phyloP scores from a whole-genome alignment of 2,113 vertebrate genomes.

The Phylloscopus trochiloides region DNA sequence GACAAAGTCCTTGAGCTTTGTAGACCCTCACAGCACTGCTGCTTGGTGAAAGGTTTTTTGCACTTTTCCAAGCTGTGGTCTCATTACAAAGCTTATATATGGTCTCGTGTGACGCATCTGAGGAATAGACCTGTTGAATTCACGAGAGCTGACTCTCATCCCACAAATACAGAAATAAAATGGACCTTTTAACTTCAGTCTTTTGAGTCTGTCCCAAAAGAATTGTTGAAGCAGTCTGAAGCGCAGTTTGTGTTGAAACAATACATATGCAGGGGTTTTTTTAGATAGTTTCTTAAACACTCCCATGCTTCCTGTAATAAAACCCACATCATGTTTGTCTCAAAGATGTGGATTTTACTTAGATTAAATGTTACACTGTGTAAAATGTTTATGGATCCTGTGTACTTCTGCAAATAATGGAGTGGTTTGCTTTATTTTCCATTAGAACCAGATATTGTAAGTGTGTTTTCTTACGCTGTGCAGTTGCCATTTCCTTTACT shows the following conservation, averaged over 20 bases:
- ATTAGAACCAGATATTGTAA: background rate
- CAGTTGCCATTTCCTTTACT: background rate
- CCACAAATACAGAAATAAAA: background rate
- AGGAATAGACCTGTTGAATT: background rate
- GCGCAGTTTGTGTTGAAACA: background rate
- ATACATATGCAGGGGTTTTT: background rate
- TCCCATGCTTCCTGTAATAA: background rate
- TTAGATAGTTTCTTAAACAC: background rate
- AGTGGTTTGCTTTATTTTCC: background rate
- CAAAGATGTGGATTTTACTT: background rate
- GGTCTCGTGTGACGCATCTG: background rate
- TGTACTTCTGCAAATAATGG: background rate
- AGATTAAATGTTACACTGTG: background rate
- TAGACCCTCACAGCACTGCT: background rate
- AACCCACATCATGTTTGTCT: background rate
- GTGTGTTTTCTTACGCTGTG: background rate
- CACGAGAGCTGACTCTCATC: fast-evolving
- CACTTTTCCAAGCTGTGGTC: background rate
- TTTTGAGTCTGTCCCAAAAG: background rate
- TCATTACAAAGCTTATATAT: background rate
- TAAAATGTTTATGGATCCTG: background rate
- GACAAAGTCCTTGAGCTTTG: background rate
- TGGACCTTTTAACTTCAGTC: background rate
- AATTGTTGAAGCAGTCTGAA: background rate
- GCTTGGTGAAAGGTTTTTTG: background rate